These are phyloP conservation scores for Megalops atlanticus DNA, from an alignment of 2,113 vertebrate genomes.

Conservation along the genomic window DNA sequence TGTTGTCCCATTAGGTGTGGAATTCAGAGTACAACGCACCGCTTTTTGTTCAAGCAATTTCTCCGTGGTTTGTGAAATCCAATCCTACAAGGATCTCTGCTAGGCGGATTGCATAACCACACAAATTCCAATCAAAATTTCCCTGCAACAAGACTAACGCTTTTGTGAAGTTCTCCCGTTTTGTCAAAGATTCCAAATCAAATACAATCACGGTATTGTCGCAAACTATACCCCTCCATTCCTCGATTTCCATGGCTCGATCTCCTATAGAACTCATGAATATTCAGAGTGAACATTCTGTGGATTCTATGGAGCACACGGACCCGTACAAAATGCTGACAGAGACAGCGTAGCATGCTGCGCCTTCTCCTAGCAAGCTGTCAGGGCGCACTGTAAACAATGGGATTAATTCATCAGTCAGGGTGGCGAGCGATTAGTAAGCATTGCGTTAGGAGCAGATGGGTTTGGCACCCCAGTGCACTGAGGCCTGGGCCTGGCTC, in stretches of 20 bases:
- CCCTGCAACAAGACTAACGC: background rate
- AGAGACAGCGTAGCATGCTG: too few relatives aligned
- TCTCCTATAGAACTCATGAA: too few relatives aligned
- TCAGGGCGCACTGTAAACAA: too few relatives aligned
- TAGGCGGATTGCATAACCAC: slow-evolving; percentile 39
- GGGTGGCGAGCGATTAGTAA: background rate
- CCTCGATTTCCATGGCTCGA: too few relatives aligned
- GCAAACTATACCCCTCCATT: background rate
- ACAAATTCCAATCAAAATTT: slow-evolving; percentile 42
- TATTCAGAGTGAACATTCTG: too few relatives aligned
- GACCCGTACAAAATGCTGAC: too few relatives aligned
- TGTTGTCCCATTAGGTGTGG: background rate
- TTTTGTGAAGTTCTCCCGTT: background rate
- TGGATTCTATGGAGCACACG: background rate
- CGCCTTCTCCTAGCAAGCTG: too few relatives aligned
- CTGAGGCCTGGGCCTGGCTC: background rate
- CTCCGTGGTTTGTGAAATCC: background rate
- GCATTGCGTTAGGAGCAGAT: slow-evolving; percentile 11
- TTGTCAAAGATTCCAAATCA: background rate
- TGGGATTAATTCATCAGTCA: background rate
- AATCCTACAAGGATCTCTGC: too few relatives aligned
- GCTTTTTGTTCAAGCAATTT: background rate
- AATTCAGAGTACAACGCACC: background rate
- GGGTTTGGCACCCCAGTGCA: background rate
- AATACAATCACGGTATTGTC: background rate